Percentiles rank a stretch among this genome's conserved stretches.
These are phyloP conservation scores for Diadema setosum DNA, from an alignment of 35 echinoderm and acorn worm species.

Conservation along the genomic window DNA sequence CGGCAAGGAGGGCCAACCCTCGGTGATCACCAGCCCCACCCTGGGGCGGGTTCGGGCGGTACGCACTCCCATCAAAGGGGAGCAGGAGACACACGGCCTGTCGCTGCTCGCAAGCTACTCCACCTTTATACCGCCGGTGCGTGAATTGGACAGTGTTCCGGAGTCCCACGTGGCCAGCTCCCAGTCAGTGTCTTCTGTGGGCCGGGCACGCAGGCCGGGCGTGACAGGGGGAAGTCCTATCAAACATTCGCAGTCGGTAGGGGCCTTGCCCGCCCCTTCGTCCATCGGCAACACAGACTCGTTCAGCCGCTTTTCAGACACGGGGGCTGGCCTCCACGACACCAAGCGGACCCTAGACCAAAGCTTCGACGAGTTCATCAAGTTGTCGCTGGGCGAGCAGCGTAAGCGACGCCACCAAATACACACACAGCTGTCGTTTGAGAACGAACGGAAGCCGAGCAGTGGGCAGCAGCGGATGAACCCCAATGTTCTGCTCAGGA, in stretches of 20 bases:
- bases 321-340: slow-evolving; percentile 10
- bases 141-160: slow-evolving; percentile 44
- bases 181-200: slow-evolving; percentile 39
- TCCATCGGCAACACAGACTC: neutral
- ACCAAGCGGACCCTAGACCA: slow-evolving; percentile 74
- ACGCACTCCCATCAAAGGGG: slow-evolving; percentile 45
- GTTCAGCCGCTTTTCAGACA: slow-evolving; percentile 43
- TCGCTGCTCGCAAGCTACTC: slow-evolving; percentile 87
- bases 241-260: slow-evolving; percentile 29
- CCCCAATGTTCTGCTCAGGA: slow-evolving; percentile 6
- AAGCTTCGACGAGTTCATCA: slow-evolving; percentile 94
- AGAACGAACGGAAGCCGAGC: slow-evolving; percentile 43
- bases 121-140: slow-evolving; percentile 73
- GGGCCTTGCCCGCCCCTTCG: neutral
- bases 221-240: slow-evolving; percentile 20
- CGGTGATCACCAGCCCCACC: neutral
- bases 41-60: slow-evolving; percentile 1
- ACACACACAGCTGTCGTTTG: slow-evolving; percentile 40
- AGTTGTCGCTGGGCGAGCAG: slow-evolving; percentile 76
- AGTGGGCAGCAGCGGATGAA: slow-evolving; percentile 17
- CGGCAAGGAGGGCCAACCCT: neutral
- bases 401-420: slow-evolving; percentile 56
- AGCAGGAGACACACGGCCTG: slow-evolving; percentile 74
- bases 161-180: slow-evolving; percentile 20
- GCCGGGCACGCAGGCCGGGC: neutral